These are phyloP conservation scores for Phyllostomus hastatus DNA, from an alignment of 2,113 vertebrate genomes.

Conservation along the genomic window DNA sequence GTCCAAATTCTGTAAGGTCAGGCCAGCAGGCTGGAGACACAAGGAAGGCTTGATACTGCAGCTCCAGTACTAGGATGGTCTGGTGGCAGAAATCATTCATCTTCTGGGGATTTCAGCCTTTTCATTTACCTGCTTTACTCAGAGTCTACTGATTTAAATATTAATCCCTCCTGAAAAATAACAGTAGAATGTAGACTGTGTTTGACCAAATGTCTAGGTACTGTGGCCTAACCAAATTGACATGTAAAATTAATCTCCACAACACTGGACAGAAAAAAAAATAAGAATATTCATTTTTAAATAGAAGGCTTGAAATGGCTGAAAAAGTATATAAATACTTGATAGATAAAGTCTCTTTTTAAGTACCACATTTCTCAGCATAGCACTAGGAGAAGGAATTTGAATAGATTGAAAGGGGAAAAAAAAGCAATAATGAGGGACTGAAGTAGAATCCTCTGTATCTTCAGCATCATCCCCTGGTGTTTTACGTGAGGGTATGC, in stretches of 20 bases:
- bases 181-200: not conserved
- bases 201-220: not conserved
- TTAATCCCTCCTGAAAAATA: not conserved
- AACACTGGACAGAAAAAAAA: not conserved
- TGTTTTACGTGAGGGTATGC: not conserved
- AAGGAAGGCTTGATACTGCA: not conserved
- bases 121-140: not conserved
- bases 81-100: not conserved
- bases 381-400: not conserved
- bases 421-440: not conserved
- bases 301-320: not conserved
- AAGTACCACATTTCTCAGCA: not conserved
- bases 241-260: not conserved
- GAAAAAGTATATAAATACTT: slow-evolving; percentile 3
- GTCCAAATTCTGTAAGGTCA: not conserved
- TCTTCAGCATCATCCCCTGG: not conserved
- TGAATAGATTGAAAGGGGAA: not conserved
- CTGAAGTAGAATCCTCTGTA: not conserved
- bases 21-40: not conserved
- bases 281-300: not conserved
- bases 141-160: not conserved
- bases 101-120: not conserved
- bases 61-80: not conserved
- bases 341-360: not conserved
- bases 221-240: not conserved